Evolutionary conservation across 2,888 invertebrate genomes (phyloP), one percentile per base, ranked within the genome.

Genomic region (Sylvicola fuscatus): DNA sequence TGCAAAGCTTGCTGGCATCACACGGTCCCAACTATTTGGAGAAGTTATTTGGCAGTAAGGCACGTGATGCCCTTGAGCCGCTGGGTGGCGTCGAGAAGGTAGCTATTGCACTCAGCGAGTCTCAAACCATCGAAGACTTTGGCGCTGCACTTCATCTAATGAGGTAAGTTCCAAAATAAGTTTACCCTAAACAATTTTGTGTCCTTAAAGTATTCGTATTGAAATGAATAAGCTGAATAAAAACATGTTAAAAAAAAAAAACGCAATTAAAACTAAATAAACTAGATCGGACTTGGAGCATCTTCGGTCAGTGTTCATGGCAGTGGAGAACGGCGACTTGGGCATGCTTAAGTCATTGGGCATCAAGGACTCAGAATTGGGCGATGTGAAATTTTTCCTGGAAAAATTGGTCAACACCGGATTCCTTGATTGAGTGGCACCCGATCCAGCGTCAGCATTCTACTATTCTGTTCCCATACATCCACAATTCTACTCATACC

Each of bases 11-110:
- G 46, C 66, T 95, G 49, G 84, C 87, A 33, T 89, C 90, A 43
- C 93, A 93, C 56, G 93, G 93, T 42, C 90, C 90, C 44, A 90
- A 93, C 65, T 93, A 93, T 61, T 66, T 93, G 55, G 90, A 90
- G 61, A 95, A 93, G 62, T 67, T 93, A 39, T 95, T 95, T 52
- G 93, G 93, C 35, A 82, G 77, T 56, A 92, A 90, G 64, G 93
- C 92, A 21, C 68, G 89, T 45, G 87, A 92, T 53, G 86, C 89
- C 3, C 66, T 93, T 37, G 77, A 77, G 46, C 90, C 87, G 3
- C 66, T 95, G 40, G 93, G 93, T 31, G 93, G 93, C 31, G 87
- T 93, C 13, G 84, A 92, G 51, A 83, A 84, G 59, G 92, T 95
- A 36, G 93, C 93, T 40, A 90, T 93, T 47, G 90, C 93, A 38